Conservation (phyloP, 2,888 invertebrate species). For the Caenorhabditis virilis region DNA sequence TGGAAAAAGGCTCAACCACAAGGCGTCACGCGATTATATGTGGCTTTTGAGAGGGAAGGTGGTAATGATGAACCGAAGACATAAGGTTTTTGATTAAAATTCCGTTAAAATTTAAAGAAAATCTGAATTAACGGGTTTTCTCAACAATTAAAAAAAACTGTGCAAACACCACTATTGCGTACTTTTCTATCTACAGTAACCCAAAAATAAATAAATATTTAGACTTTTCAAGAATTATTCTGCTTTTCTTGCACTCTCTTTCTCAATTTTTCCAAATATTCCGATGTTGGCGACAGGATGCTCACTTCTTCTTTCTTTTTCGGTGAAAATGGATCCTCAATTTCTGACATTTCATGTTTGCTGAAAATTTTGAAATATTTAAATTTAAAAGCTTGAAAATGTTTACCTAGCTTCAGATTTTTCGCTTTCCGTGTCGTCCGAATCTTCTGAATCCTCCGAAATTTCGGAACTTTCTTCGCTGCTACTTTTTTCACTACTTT, state of each 20-base stretch:
- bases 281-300: conserved; percentile 7
- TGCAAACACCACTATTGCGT: neutral
- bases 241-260: conserved; percentile 5
- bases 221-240: neutral
- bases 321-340: conserved; percentile 1
- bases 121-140: neutral
- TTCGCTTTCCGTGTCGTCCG: neutral
- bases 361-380: neutral
- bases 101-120: neutral
- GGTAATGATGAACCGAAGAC: neutral
- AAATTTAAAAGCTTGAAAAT: neutral
- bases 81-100: neutral
- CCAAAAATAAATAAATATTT: too few relatives aligned
- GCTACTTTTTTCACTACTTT: too few relatives aligned
- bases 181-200: too few relatives aligned
- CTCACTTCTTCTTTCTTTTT: conserved; percentile 4
- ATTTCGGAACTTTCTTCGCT: conserved; percentile 3
- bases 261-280: conserved; percentile 8
- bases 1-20: neutral
- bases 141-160: too few relatives aligned
- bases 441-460: neutral
- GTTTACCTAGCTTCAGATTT: neutral
- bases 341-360: neutral
- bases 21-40: neutral
- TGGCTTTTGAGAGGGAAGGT: neutral